Base-by-base conservation (phyloP, 2,797 vertebrate species). In the Falco naumanni region DNA sequence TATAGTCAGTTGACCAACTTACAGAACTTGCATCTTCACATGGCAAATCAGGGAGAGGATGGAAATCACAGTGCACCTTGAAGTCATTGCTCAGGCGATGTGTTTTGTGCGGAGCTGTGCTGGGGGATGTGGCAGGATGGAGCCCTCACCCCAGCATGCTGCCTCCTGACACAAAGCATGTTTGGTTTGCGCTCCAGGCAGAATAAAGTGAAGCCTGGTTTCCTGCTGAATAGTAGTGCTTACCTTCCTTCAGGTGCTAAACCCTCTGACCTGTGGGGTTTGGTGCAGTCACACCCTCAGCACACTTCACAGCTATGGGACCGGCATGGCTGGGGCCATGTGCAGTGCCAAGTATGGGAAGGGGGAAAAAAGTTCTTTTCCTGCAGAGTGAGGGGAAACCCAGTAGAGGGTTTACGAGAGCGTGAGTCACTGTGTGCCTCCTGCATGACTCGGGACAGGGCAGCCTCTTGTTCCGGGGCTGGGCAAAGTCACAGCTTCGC, bases 371-470 rank as follows among this genome's bases (percentile, higher is more conserved):
- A 8, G 33, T 33, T 78, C 33, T 60, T 51, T 90, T 84, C 87
- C 78, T 16, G 47, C 2, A 11, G 61, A 81, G 57, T 0, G 0
- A 94, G 92, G 90, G 93, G 87, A 97, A 97, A 92, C 82, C 90
- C 96, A 95, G 79, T 43, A 64, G 57, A 89, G 72, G 90, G 76
- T 91, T 95, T 93, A 41, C 0, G 11, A 95, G 70, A 54, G 61
- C 0, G 4, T 97, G 96, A 97, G 96, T 96, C 95, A 97, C 92
- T 3, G 0, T 93, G 50, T 72, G 93, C 95, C 89, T 94, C 75
- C 71, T 77, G 82, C 64, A 54, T 96, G 96, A 92, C 94, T 92
- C 90, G 92, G 94, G 94, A 96, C 90, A 92, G 78, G 84, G 76
- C 2, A 37, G 92, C 89, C 94, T 94, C 89, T 87, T 91, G 72